A percentile compares a stretch with the other conserved stretches of the same genome.
Evolutionary conservation across 2,888 invertebrate genomes (phyloP).

Genomic region (Drosophila planitibia): DNA sequence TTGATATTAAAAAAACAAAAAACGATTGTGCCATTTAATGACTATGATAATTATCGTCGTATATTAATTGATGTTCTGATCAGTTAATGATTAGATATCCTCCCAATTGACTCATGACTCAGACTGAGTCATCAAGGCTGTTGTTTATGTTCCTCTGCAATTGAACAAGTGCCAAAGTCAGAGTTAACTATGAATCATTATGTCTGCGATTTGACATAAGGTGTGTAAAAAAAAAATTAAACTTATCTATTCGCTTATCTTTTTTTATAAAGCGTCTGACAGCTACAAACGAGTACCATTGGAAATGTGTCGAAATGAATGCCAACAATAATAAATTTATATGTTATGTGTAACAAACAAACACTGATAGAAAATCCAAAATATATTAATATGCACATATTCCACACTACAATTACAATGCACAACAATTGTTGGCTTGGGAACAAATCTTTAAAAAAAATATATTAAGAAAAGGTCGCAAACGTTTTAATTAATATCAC

Average conservation of each 20-base stretch:
- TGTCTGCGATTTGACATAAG: background rate
- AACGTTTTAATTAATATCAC: conserved; percentile 77
- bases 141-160: background rate
- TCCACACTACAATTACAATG: background rate
- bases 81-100: background rate
- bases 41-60: background rate
- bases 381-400: conserved; percentile 7
- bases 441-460: conserved; percentile 39
- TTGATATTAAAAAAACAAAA: background rate
- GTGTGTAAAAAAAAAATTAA: background rate
- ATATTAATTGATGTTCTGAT: background rate
- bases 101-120: background rate
- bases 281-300: background rate
- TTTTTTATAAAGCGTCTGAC: background rate
- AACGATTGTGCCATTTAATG: background rate
- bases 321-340: background rate
- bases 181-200: conserved; percentile 31
- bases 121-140: conserved; percentile 1
- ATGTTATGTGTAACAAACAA: background rate
- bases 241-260: conserved; percentile 31
- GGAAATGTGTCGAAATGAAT: background rate
- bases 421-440: conserved; percentile 12
- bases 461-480: conserved; percentile 51
- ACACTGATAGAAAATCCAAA: background rate
- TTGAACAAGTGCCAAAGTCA: background rate